Evolutionary conservation across 2,113 vertebrate genomes (phyloP), one percentile per base, ranked within the genome.

Genomic region (Danionella cerebrum): DNA sequence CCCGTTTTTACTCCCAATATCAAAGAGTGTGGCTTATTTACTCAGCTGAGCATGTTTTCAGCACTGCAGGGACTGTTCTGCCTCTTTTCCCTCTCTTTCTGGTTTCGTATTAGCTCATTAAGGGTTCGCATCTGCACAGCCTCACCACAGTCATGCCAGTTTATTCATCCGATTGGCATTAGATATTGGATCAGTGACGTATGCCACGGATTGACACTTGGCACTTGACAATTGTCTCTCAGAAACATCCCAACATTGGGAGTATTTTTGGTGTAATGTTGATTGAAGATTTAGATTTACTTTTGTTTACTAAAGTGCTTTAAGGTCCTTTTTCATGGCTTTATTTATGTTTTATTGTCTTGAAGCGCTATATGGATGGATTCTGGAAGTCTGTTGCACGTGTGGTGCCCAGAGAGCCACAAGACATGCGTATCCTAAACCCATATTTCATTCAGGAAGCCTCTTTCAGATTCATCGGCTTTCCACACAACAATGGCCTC

Each of bases 371-470:
- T 13, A 90, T 87, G 0, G 92, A 95, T 53, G 93, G 92, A 16
- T 95, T 95, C 88, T 95, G 94, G 93, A 95, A 94, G 80, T 94
- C 93, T 3, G 92, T 96, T 68, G 94, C 94, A 62, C 89, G 82
- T 21, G 72, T 83, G 11, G 89, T 96, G 39, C 94, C 94, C 31
- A 89, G 91, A 78, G 89, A 92, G 36, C 90, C 93, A 24, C 82
- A 85, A 1, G 91, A 94, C 48, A 93, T 96, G 50, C 91, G 94
- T 33, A 94, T 96, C 77, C 87, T 96, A 57, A 96, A 95, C 72
- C 94, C 94, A 0, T 94, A 91, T 80, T 96, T 95, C 84, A 94
- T 95, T 83, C 92, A 94, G 71, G 93, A 95, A 79, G 94, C 94
- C 1, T 90, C 94, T 54, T 96, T 96, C 86, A 91, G 85, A 76